Conservation (phyloP, 2,113 vertebrate species). For the Xerus inauris region DNA sequence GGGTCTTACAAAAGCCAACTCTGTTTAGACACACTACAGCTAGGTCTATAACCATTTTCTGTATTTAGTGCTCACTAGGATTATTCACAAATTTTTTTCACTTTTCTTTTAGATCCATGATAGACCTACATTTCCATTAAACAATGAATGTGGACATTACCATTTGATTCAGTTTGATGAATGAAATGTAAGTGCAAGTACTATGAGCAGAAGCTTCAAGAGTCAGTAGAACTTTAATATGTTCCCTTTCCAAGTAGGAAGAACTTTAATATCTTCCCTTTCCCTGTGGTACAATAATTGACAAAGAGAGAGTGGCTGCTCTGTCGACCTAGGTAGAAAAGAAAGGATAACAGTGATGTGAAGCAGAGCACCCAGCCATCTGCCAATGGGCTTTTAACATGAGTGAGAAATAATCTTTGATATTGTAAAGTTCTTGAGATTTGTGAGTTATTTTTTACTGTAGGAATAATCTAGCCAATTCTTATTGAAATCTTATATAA, state of each 20-base stretch:
- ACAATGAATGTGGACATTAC: neutral
- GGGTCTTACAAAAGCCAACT: neutral
- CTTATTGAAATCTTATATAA: neutral
- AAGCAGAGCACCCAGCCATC: neutral
- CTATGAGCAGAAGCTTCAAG: neutral
- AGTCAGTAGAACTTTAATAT: neutral
- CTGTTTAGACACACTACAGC: neutral
- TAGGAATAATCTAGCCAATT: neutral
- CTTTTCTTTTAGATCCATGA: neutral
- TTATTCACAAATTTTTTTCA: neutral
- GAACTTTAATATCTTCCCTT: neutral
- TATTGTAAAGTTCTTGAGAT: neutral
- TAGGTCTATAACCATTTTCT: neutral
- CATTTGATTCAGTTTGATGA: neutral
- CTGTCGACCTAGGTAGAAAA: neutral
- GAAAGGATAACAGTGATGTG: fast-evolving
- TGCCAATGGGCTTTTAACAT: neutral
- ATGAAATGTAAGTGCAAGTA: neutral
- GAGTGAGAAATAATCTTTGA: neutral
- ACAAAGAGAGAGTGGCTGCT: neutral
- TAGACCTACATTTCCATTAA: neutral
- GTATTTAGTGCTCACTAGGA: neutral
- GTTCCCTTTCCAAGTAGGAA: neutral
- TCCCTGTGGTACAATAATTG: neutral
- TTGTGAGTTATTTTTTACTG: neutral